Evolutionary conservation across 2,888 invertebrate genomes (phyloP).

Genomic region (Acrobasis consociella): DNA sequence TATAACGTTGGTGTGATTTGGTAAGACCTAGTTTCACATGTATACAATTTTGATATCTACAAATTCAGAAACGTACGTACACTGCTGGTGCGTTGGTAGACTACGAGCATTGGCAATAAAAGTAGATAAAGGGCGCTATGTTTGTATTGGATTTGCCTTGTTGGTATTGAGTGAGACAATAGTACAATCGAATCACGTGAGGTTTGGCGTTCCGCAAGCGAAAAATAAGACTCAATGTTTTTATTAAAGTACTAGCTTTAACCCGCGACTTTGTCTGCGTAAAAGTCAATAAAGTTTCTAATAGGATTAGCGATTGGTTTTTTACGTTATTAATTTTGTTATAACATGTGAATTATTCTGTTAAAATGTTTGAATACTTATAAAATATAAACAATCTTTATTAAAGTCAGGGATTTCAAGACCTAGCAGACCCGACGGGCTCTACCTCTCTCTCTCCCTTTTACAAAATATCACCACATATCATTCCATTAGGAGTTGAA

Average conservation of each 20-base stretch:
- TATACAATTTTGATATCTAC: conserved; percentile 3
- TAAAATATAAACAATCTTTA: too few relatives aligned
- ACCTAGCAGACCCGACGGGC: too few relatives aligned
- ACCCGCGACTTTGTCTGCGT: too few relatives aligned
- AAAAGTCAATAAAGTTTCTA: too few relatives aligned
- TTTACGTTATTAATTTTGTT: too few relatives aligned
- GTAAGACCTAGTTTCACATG: conserved; percentile 9
- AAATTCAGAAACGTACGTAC: not conserved
- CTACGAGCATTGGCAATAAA: not conserved
- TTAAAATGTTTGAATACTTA: too few relatives aligned
- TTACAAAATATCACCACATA: too few relatives aligned
- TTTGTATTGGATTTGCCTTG: conserved; percentile 10
- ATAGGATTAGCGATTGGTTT: too few relatives aligned
- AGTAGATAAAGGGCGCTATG: conserved; percentile 4
- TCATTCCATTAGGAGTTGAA: too few relatives aligned
- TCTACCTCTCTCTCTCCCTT: too few relatives aligned
- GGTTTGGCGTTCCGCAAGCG: not conserved
- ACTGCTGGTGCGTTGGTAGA: not conserved
- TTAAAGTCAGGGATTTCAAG: too few relatives aligned
- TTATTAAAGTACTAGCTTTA: not conserved
- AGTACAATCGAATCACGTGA: conserved; percentile 19
- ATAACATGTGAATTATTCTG: too few relatives aligned
- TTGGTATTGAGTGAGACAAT: conserved; percentile 18
- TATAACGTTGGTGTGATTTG: conserved; percentile 17
- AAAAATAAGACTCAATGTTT: not conserved